These are phyloP conservation scores for Argyra leucocephala DNA, from an alignment of 2,888 invertebrate genomes.

Conservation along the genomic window DNA sequence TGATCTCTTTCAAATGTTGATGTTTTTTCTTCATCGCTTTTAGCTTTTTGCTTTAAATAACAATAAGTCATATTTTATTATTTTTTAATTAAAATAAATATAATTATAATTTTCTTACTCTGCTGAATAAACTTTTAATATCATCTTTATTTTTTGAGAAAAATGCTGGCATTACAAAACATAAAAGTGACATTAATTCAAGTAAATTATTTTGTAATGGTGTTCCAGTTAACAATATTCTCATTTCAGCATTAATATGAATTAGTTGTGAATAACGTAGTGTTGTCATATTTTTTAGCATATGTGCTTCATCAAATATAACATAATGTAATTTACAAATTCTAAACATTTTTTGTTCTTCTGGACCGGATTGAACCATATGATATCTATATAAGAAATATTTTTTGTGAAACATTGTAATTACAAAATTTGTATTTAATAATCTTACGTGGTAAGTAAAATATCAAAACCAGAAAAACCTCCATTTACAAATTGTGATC, in stretches of 20 bases:
- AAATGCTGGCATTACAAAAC: conserved; percentile 93
- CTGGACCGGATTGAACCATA: conserved; percentile 60
- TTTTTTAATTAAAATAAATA: conserved; percentile 15
- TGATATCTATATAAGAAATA: conserved; percentile 37
- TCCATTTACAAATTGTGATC: conserved; percentile 64
- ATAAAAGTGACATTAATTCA: conserved; percentile 88
- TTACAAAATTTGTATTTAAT: not conserved
- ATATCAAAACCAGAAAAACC: conserved; percentile 69
- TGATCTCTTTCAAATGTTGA: conserved; percentile 82
- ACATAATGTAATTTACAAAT: conserved; percentile 84
- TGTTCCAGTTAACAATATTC: conserved; percentile 87
- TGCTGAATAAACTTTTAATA: conserved; percentile 70
- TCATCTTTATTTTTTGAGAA: conserved; percentile 81
- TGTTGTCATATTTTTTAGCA: conserved; percentile 96
- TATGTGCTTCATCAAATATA: conserved; percentile 94
- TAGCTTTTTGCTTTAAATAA: conserved; percentile 41
- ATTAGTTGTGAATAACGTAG: conserved; percentile 81
- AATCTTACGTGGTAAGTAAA: conserved; percentile 74
- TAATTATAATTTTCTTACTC: not conserved
- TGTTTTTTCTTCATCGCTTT: conserved; percentile 49
- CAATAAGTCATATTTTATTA: too few relatives aligned
- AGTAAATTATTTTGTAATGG: conserved; percentile 92
- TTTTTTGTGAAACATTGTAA: conserved; percentile 8
- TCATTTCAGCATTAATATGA: conserved; percentile 75
- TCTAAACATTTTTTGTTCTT: conserved; percentile 83